Evolutionary conservation across 2,888 invertebrate species (phyloP).

Genomic region (Polyploca ridens): DNA sequence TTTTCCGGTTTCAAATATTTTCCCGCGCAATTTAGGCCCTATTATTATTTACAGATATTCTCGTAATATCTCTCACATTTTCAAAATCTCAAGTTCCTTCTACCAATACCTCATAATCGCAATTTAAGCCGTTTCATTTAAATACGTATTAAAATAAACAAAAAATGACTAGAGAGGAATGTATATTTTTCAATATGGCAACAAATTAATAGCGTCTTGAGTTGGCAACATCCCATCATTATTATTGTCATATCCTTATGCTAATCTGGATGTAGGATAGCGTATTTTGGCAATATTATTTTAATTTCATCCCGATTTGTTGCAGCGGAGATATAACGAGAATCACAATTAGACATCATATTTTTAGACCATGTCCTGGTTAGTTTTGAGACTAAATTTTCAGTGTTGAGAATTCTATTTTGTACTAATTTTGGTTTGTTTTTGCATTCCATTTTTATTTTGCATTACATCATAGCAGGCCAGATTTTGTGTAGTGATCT

Average conservation of each 20-base stretch:
- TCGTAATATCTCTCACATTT: neutral
- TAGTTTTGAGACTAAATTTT: neutral
- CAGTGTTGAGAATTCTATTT: neutral
- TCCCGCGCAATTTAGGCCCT: neutral
- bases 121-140: constrained; percentile 15
- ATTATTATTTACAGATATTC: neutral
- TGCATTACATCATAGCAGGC: too few species aligned
- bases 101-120: constrained; percentile 25
- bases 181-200: constrained; percentile 43
- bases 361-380: neutral
- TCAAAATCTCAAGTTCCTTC: neutral
- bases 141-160: constrained; percentile 27
- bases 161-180: constrained; percentile 82
- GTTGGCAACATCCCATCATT: constrained; percentile 70
- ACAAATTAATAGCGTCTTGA: constrained; percentile 53
- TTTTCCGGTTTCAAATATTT: neutral
- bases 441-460: neutral
- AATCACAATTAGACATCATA: neutral
- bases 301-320: constrained; percentile 23
- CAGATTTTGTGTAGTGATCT: too few species aligned
- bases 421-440: neutral
- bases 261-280: constrained; percentile 54
- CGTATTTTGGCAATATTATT: constrained; percentile 43
- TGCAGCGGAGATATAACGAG: constrained; percentile 19
- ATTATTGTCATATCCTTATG: constrained; percentile 80